phyloP scores from a whole-genome alignment of 2,113 vertebrate species.

The Galeopterus variegatus region DNA sequence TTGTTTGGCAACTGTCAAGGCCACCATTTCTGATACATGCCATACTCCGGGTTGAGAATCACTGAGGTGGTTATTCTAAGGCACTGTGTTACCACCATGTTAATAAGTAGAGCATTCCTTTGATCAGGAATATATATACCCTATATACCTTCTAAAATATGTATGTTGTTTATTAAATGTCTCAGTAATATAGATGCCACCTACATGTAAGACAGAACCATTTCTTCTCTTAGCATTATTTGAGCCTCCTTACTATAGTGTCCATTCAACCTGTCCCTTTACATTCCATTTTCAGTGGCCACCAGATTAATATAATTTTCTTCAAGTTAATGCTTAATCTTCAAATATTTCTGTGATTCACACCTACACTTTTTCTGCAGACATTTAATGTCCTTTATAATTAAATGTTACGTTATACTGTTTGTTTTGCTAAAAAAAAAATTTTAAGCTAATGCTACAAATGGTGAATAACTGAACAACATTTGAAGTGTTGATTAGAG shows the following conservation, averaged over 20 bases:
- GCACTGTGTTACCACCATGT: background rate
- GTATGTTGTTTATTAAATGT: background rate
- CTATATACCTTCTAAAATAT: background rate
- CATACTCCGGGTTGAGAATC: background rate
- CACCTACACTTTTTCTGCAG: background rate
- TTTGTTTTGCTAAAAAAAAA: background rate
- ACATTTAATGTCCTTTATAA: background rate
- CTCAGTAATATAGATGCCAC: background rate
- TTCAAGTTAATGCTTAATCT: background rate
- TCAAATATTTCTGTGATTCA: background rate
- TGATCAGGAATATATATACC: background rate
- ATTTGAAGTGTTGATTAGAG: background rate
- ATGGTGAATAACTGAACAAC: background rate
- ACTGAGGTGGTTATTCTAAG: background rate
- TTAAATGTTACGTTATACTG: background rate
- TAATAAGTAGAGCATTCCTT: background rate
- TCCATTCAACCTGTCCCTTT: background rate
- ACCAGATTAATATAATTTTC: background rate
- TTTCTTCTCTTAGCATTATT: background rate
- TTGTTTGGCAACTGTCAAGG: background rate
- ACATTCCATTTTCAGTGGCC: background rate
- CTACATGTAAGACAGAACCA: background rate
- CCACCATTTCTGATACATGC: background rate
- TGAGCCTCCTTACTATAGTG: background rate
- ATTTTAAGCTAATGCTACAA: background rate